Base-by-base conservation (phyloP, 2,113 vertebrate species). In the Melanerpes formicivorus region DNA sequence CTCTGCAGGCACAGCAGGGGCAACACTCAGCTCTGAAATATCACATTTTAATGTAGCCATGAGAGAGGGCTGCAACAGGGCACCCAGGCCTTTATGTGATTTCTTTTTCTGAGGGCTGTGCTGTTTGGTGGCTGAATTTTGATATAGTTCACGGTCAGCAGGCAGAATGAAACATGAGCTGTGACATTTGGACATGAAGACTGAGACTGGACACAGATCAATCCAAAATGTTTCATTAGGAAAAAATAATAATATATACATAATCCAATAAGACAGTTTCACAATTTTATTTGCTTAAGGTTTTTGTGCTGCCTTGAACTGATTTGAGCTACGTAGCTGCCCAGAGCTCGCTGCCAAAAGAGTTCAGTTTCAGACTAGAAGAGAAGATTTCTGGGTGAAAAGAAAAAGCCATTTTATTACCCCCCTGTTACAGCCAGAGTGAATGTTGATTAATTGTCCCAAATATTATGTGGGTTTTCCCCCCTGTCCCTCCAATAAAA, bases 371-470 rank as follows among this genome's bases (percentile, higher is more conserved):
- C 54, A 87, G 55, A 76, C 15, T 52, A 55, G 71, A 88, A 86
- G 37, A 18, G 23, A 84, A 74, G 21, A 42, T 46, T 90, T 69
- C 50, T 77, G 11, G 3, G 10, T 72, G 34, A 60, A 91, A 92
- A 42, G 34, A 71, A 95, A 90, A 86, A 91, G 22, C 27, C 56
- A 48, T 84, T 90, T 90, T 87, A 94, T 74, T 83, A 50, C 48
- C 32, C 29, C 46, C 30, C 29, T 52, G 44, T 60, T 97, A 67
- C 52, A 84, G 42, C 23, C 44, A 76, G 52, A 73, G 27, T 73
- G 59, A 92, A 84, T 76, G 59, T 65, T 88, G 84, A 94, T 93
- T 95, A 93, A 89, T 93, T 92, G 73, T 54, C 17, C 5, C 59
- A 90, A 76, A 37, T 37, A 30, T 27, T 44, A 44, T 44, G 42